Conservation (phyloP, 1,140 invertebrate species). For the Leptinotarsa undecemlineata region DNA sequence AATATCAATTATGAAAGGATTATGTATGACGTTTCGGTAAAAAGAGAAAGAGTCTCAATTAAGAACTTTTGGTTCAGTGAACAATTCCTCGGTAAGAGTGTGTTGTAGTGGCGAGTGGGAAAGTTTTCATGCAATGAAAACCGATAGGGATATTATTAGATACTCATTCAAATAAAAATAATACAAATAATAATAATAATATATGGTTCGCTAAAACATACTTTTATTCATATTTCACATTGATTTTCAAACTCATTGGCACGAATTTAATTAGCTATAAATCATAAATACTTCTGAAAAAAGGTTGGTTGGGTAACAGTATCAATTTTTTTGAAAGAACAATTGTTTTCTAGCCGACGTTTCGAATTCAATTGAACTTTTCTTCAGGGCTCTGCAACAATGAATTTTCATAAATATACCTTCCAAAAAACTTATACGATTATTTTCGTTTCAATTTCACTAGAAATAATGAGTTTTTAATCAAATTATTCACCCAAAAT, state of each 20-base stretch:
- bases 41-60: conserved; percentile 1
- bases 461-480: too few relatives aligned
- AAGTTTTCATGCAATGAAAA: background rate
- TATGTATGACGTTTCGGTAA: background rate
- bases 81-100: background rate
- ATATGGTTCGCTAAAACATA: background rate
- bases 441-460: too few relatives aligned
- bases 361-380: too few relatives aligned
- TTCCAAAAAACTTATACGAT: too few relatives aligned
- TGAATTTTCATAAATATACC: too few relatives aligned
- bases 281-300: too few relatives aligned
- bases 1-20: conserved; percentile 6
- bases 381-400: too few relatives aligned
- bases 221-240: background rate
- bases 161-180: background rate
- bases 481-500: too few relatives aligned
- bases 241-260: background rate
- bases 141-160: background rate
- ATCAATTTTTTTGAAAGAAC: too few relatives aligned
- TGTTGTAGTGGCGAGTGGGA: background rate
- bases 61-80: background rate
- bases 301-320: too few relatives aligned
- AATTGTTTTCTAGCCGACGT: too few relatives aligned
- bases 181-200: background rate
- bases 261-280: too few relatives aligned